Evolutionary conservation across 2,797 vertebrate genomes (phyloP), one percentile per base, ranked within the genome.

Genomic region (Acestrorhynchus altus): DNA sequence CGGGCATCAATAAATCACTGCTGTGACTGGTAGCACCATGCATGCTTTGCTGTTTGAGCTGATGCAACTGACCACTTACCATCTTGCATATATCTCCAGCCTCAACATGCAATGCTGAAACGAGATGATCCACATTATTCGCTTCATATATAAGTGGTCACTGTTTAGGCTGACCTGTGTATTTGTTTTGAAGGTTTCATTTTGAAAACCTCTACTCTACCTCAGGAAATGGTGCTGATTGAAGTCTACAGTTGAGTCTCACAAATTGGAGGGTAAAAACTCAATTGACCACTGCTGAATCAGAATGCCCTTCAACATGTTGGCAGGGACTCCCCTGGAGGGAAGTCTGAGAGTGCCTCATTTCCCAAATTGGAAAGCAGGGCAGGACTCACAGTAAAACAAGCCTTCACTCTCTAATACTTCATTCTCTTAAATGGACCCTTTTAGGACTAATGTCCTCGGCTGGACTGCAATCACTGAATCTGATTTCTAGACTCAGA

Each of bases 351-450:
- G 56, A 59, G 56, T 59, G 56, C n/a, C 51, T 56, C 1, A n/a
- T 24, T 35, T 60, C 16, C 15, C 16, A 44, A 35, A n/a, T n/a
- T n/a, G 16, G 47, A 52, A 18, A 18, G 26, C 22, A 47, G 22
- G 22, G 20, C 46, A 76, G 74, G 46, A 67, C 74, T 72, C 59
- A 16, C 6, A 11, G 26, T 74, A 70, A 78, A 74, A 71, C 22
- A 57, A 71, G 66, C 26, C 26, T 44, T 65, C 63, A 65, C 74
- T 72, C 74, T 52, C 74, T 51, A 77, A 77, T 72, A 39, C 52
- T 52, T 57, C 44, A 69, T 70, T 78, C 74, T 77, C 54, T 46
- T 35, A 39, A 73, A 77, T n/a, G 31, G 20, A 74, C 65, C 8
- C 63, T 70, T 59, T 77, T 44, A 67, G 44, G 80, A 74, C 49